phyloP scores from a whole-genome alignment of 1,140 invertebrate species.

The Chrysoperla carnea region DNA sequence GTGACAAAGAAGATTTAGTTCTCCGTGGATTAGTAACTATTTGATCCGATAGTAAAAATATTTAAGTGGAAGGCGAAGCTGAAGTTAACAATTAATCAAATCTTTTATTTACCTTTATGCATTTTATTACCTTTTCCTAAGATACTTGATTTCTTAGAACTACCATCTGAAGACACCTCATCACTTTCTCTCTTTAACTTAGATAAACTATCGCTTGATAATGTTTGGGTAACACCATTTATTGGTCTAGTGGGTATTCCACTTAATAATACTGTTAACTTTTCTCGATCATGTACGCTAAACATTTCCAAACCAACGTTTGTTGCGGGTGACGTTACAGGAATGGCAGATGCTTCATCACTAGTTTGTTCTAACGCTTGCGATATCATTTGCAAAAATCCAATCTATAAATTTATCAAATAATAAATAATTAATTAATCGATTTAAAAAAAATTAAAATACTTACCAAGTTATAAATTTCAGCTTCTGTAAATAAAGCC shows the following conservation, averaged over 20 bases:
- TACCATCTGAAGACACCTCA: constrained; percentile 15
- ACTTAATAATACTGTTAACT: neutral
- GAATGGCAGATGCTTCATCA: constrained; percentile 4
- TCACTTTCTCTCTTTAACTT: constrained; percentile 1
- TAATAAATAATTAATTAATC: neutral
- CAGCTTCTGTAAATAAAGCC: constrained; percentile 46
- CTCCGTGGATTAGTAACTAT: too few species aligned
- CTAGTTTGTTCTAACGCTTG: constrained; percentile 7
- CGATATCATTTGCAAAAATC: neutral
- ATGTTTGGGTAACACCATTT: neutral
- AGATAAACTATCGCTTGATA: neutral
- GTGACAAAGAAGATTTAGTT: too few species aligned
- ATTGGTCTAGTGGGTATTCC: neutral
- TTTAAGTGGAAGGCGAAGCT: too few species aligned
- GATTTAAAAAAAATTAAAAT: constrained; percentile 16
- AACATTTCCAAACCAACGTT: constrained; percentile 11
- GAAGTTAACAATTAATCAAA: too few species aligned
- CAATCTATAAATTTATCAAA: neutral
- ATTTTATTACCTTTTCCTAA: constrained; percentile 20
- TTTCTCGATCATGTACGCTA: neutral
- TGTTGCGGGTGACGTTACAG: constrained; percentile 12
- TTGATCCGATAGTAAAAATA: too few species aligned
- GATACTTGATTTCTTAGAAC: constrained; percentile 17
- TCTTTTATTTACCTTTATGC: neutral
- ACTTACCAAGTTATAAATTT: constrained; percentile 42